These are phyloP conservation scores for Mycogona germanica DNA, from an alignment of 2,888 invertebrate genomes.

Conservation along the genomic window DNA sequence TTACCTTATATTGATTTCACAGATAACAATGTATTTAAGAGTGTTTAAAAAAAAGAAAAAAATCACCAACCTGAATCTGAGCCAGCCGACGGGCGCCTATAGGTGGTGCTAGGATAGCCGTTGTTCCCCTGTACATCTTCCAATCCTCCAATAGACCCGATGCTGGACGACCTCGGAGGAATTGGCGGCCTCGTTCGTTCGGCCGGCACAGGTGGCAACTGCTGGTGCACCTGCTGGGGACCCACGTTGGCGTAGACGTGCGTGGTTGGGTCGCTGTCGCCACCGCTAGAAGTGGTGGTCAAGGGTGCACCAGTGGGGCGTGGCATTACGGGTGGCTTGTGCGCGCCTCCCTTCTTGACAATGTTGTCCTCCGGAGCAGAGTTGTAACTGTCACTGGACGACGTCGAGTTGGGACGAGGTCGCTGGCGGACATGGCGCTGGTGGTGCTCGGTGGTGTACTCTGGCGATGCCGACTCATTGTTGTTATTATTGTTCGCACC, in stretches of 20 bases:
- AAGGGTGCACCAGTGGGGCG: not conserved
- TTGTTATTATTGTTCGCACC: too few relatives aligned
- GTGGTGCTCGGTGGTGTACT: not conserved
- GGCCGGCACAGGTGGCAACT: not conserved
- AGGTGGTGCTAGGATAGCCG: too few relatives aligned
- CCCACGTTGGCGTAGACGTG: conserved; percentile 16
- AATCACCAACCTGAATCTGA: too few relatives aligned
- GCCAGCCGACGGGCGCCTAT: too few relatives aligned
- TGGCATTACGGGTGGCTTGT: not conserved
- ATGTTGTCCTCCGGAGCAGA: conserved; percentile 5
- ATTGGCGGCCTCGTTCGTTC: conserved; percentile 7
- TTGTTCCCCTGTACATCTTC: too few relatives aligned
- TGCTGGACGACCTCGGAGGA: conserved; percentile 8
- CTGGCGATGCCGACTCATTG: too few relatives aligned
- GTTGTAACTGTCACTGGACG: conserved; percentile 10
- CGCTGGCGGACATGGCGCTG: not conserved
- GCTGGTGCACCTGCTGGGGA: not conserved
- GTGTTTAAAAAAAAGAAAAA: too few relatives aligned
- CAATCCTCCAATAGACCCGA: too few relatives aligned
- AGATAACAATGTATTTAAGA: too few relatives aligned
- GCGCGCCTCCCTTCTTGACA: too few relatives aligned
- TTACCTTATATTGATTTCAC: too few relatives aligned
- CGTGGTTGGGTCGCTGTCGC: conserved; percentile 1
- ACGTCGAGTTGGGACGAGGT: conserved; percentile 6
- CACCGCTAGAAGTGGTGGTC: not conserved